Base-by-base conservation (phyloP, 2,797 vertebrate species). In the Amphiprion clarkii region DNA sequence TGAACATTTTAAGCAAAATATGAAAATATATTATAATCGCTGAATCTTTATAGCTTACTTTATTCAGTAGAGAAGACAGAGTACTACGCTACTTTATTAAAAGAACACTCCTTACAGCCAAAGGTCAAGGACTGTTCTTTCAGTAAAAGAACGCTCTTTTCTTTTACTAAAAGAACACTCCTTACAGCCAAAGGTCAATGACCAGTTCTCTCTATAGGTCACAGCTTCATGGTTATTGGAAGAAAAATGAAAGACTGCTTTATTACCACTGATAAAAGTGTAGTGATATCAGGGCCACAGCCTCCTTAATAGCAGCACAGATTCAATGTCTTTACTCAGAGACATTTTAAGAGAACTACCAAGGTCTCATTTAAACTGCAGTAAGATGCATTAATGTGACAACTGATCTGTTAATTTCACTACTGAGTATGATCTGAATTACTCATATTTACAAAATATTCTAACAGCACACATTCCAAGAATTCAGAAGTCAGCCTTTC, bases 161-260 rank as follows among this genome's bases (percentile, higher is more conserved):
- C 27, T 27, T 40, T 54, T 0, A 53, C 25, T 31, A 40, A 39
- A 67, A 7, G 13, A 5, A 44, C 16, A 40, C 21, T 27, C 12
- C 3, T 16, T 17, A 1, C 2, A 29, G 1, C 13, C 67, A 74
- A 80, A 72, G 71, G 51, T 78, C 54, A 53, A 48, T 6, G 16
- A 23, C 52, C 58, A 13, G 17, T 55, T 61, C 42, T 2, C 40
- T 55, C n/a, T 39, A 3, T 40, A 40, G 21, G 6, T 59, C 8
- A 56, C 10, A 11, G 1, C 2, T 29, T 19, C 4, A 36, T 9
- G 5, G 27, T 19, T 52, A 58, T 49, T 52, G 53, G 1, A 44
- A 12, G 25, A 52, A 52, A 13, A 40, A 44, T 21, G 27, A 60
- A 48, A 57, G 6, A 52, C 23, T 23, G 7, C 1, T 65, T 78